Base-by-base conservation (phyloP, 1,140 invertebrate species). In the Eueides isabella region DNA sequence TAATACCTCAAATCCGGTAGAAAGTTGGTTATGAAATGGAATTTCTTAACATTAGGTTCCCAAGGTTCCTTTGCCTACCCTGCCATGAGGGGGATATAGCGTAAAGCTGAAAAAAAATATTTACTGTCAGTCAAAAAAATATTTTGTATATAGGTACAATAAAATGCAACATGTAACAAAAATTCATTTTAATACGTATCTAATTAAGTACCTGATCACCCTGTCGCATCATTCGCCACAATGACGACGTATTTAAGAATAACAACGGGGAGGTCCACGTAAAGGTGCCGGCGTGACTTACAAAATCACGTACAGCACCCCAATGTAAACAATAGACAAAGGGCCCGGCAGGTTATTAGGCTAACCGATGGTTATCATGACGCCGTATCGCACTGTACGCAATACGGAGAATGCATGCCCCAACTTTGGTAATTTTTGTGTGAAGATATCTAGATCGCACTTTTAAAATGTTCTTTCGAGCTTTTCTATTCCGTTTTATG, bases 281-380 rank as follows among this genome's bases (percentile, higher is more conserved):
- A 91, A 90, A 89, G 89, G 74, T 70, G 81, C 88, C 89, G 89
- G 87, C 89, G 76, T 91, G 89, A 91, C 87, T 87, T 79, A 85
- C 86, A 77, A 80, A 90, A 89, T 84, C 89, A 89, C 89, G 89
- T 90, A 81, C 73, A 35, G 78, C 85, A 85, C 87, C 89, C 89
- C 79, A 86, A 87, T 89, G 89, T 88, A 91, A 89, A 90, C 89
- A 91, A 91, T 91, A 82, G 89, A 89, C 89, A 91, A 91, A 91
- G 83, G 77, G 55, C 31, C 88, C 88, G 86, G 77, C 86, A 38
- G 80, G 84, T 85, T 89, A 90, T 91, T 90, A 91, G 83, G 80
- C 80, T 80, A 78, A 61, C 31, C 78, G 88, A 88, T 88, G 76
- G 79, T 77, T 79, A 91, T 90, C 86, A 72, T 48, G 28, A 28